phyloP scores from a whole-genome alignment of 2,888 invertebrate genomes.

The Epinotia brunnichana region DNA sequence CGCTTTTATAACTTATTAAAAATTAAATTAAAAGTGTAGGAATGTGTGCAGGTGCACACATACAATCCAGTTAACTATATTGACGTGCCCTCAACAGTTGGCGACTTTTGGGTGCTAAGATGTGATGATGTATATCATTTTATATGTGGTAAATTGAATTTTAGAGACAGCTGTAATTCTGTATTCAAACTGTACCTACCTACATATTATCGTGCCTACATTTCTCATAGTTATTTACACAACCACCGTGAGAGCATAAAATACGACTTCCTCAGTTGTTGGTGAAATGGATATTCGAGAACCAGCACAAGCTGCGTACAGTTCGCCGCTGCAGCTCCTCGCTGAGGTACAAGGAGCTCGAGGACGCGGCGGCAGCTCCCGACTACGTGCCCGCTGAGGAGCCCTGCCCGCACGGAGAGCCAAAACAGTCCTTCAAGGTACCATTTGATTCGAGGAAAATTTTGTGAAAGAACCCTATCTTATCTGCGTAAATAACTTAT shows the following conservation, averaged over 20 bases:
- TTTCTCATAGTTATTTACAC: too few species aligned
- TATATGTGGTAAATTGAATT: too few species aligned
- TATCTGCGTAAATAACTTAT: constrained; percentile 17
- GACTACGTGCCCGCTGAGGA: constrained; percentile 59
- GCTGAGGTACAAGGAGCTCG: constrained; percentile 77
- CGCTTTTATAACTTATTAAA: constrained; percentile 20
- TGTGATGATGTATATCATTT: background rate
- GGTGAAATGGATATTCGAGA: constrained; percentile 87
- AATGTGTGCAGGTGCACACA: too few species aligned
- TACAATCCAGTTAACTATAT: too few species aligned
- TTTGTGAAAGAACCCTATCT: constrained; percentile 23
- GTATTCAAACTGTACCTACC: too few species aligned
- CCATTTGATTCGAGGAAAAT: constrained; percentile 44
- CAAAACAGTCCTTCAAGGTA: constrained; percentile 85
- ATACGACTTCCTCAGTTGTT: constrained; percentile 72
- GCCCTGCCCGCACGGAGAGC: constrained; percentile 67
- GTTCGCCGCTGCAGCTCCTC: constrained; percentile 84
- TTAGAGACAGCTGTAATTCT: too few species aligned
- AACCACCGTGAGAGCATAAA: background rate
- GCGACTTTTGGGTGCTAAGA: background rate
- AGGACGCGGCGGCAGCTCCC: constrained; percentile 63
- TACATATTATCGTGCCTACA: too few species aligned
- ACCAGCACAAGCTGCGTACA: constrained; percentile 88
- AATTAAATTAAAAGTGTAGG: constrained; percentile 19
- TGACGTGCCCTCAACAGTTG: background rate